A percentile compares a stretch with the other conserved stretches of the same genome.
Conservation (phyloP, 2,797 vertebrate species). For the Lagodon rhomboides region DNA sequence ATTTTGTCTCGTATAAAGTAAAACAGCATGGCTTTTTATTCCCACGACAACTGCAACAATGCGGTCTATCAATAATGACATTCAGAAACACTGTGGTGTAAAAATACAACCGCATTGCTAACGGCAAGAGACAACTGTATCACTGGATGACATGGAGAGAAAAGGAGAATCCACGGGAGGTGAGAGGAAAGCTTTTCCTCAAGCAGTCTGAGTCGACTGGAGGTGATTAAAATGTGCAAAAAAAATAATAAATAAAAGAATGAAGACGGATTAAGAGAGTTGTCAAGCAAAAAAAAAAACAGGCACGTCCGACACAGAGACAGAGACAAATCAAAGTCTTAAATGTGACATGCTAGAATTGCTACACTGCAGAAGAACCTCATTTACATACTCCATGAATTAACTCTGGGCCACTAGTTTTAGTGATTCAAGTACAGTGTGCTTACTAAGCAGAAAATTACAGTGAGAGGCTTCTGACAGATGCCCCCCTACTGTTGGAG, state of each 20-base stretch:
- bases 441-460: constrained; percentile 51
- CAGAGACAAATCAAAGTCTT: constrained; percentile 58
- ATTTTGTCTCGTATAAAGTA: background rate
- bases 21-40: background rate
- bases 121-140: constrained; percentile 36
- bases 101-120: background rate
- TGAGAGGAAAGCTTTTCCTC: constrained; percentile 46
- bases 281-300: constrained; percentile 50
- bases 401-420: constrained; percentile 62
- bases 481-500: constrained; percentile 19
- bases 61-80: constrained; percentile 15
- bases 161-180: constrained; percentile 58
- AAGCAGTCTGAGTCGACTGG: constrained; percentile 46
- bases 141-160: constrained; percentile 45
- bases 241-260: constrained; percentile 33
- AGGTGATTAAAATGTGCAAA: constrained; percentile 63
- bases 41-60: background rate
- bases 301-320: constrained; percentile 25
- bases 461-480: constrained; percentile 8
- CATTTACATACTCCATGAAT: constrained; percentile 70
- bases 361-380: constrained; percentile 19
- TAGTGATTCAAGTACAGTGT: constrained; percentile 53
- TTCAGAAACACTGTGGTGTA: background rate
- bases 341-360: constrained; percentile 56
- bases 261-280: constrained; percentile 64